Evolutionary conservation across 2,888 invertebrate genomes (phyloP).

Genomic region (Drosophila multiciliata): DNA sequence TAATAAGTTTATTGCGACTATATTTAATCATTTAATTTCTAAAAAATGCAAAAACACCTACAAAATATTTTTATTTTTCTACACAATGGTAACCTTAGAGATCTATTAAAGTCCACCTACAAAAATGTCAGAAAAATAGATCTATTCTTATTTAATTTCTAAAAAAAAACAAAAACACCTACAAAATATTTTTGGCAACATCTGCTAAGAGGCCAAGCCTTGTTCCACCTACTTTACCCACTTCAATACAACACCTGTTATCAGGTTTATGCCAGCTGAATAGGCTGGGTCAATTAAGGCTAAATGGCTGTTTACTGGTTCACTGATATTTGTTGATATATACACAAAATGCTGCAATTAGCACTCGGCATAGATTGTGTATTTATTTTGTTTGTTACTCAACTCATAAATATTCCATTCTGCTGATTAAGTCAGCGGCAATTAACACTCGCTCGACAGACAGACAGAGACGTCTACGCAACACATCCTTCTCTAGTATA

Average conservation of each 20-base stretch:
- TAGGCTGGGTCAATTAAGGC: conserved; percentile 24
- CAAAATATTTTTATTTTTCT: neutral
- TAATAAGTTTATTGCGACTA: neutral
- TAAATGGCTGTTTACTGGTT: conserved; percentile 16
- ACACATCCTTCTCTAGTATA: conserved; percentile 32
- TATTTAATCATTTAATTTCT: too few relatives aligned
- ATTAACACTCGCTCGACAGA: conserved; percentile 58
- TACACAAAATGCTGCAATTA: conserved; percentile 17
- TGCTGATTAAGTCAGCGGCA: conserved; percentile 55
- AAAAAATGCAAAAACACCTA: too few relatives aligned
- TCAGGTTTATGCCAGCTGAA: neutral
- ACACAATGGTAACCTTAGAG: neutral
- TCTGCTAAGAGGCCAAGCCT: neutral
- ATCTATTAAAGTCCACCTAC: neutral
- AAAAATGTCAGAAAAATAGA: neutral
- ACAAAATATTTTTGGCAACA: neutral
- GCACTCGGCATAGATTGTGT: conserved; percentile 15
- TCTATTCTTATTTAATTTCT: neutral
- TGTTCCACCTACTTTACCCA: neutral
- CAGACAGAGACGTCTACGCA: conserved; percentile 47
- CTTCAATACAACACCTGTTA: neutral
- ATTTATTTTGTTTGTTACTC: conserved; percentile 14
- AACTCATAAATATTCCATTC: conserved; percentile 70
- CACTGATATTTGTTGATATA: conserved; percentile 20
- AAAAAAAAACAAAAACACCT: neutral